Evolutionary conservation across 2,888 invertebrate species (phyloP).

Genomic region (Eupeodes luniger): DNA sequence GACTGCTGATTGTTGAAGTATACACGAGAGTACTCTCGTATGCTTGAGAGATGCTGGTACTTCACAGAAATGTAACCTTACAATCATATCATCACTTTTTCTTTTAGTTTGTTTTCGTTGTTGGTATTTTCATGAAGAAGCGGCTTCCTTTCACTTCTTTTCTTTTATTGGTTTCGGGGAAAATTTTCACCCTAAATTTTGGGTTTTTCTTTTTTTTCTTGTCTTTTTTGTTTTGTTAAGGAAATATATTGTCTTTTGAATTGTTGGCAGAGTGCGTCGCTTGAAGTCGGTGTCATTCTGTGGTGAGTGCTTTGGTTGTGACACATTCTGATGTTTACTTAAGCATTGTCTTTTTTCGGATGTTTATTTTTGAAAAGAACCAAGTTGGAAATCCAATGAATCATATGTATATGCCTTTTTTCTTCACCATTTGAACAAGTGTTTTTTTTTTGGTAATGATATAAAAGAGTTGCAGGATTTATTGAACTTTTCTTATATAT

Average conservation of each 20-base stretch:
- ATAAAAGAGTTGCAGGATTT: background rate
- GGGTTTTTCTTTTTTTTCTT: constrained; percentile 53
- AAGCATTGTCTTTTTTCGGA: constrained; percentile 64
- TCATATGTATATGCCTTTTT: constrained; percentile 34
- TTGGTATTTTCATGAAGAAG: constrained; percentile 36
- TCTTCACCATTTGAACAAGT: constrained; percentile 56
- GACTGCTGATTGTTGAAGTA: constrained; percentile 44
- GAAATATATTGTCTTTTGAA: constrained; percentile 49
- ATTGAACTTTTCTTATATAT: background rate
- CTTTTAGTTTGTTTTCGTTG: constrained; percentile 1
- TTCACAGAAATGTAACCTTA: constrained; percentile 4
- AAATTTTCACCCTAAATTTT: constrained; percentile 51
- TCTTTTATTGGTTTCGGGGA: constrained; percentile 29
- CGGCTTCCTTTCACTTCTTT: constrained; percentile 53
- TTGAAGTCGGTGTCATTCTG: constrained; percentile 3
- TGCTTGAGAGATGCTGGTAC: constrained; percentile 40
- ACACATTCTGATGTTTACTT: constrained; percentile 57
- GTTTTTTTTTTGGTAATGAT: constrained; percentile 31
- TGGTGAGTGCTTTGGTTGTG: constrained; percentile 39
- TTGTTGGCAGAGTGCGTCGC: background rate
- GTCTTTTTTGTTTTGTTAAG: constrained; percentile 27
- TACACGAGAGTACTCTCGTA: background rate
- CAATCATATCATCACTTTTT: constrained; percentile 41
- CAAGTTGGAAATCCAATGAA: constrained; percentile 52
- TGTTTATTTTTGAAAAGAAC: constrained; percentile 64